Evolutionary conservation across 2,797 vertebrate species (phyloP).

Genomic region (Babyrousa celebensis): DNA sequence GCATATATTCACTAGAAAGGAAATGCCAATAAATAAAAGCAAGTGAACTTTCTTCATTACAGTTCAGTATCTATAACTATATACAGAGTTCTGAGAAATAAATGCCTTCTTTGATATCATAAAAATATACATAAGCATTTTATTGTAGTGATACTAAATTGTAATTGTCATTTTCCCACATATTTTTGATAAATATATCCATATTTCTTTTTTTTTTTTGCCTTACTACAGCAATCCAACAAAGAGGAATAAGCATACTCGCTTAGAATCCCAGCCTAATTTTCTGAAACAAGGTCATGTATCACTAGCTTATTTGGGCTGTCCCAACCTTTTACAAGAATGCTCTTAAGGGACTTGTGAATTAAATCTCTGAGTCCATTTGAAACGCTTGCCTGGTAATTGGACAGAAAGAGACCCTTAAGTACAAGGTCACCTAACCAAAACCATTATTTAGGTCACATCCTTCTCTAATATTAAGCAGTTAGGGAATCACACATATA

Average conservation of each 20-base stretch:
- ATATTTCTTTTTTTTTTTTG: constrained; percentile 13
- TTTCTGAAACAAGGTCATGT: constrained; percentile 66
- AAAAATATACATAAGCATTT: not conserved
- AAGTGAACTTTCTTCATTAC: not conserved
- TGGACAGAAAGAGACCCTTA: constrained; percentile 68
- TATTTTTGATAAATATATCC: constrained; percentile 15
- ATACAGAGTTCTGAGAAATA: constrained; percentile 47
- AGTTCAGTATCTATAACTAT: constrained; percentile 11
- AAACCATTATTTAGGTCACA: constrained; percentile 62
- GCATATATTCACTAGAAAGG: not conserved
- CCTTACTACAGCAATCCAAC: not conserved
- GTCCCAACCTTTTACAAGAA: constrained; percentile 63
- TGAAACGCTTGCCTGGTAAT: constrained; percentile 74
- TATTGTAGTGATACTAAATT: constrained; percentile 35
- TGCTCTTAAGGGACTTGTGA: constrained; percentile 65
- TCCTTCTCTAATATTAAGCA: constrained; percentile 57
- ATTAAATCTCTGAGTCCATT: constrained; percentile 65
- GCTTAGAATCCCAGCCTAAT: constrained; percentile 46
- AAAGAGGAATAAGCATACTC: constrained; percentile 45
- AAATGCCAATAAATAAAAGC: not conserved
- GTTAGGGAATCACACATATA: constrained; percentile 64
- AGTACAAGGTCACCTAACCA: constrained; percentile 68
- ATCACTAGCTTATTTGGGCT: constrained; percentile 70
- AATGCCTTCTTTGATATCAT: constrained; percentile 7
- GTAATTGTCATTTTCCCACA: constrained; percentile 10